Evolutionary conservation across 1,140 invertebrate species (phyloP), one percentile per base, ranked within the genome.

Genomic region (Nylanderia fulva): DNA sequence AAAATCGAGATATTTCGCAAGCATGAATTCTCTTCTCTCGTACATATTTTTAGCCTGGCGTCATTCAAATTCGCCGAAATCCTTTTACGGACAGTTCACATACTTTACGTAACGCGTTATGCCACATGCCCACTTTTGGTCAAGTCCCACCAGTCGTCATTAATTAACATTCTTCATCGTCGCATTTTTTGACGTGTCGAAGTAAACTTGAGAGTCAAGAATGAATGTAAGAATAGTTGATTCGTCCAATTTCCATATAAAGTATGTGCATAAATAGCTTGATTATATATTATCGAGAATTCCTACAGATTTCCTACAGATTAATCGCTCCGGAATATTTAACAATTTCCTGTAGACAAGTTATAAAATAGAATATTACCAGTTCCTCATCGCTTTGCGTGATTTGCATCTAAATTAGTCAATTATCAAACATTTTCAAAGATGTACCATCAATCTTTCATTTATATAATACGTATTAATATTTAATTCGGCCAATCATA

Each of bases 81-180:
- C 90, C 91, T 92, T 93, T 90, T 92, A 91, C 86, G 91, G 88
- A 71, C 42, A 48, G 76, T 74, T 66, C 71, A 33, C 63, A 79
- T 42, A 64, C 85, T 92, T 93, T 93, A 90, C 88, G 91, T 92
- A 93, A 93, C 72, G 52, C 72, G 68, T 91, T 87, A 88, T 86
- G 86, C 74, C 83, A 86, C 72, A 76, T 85, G 80, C 86, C 91
- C 91, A 90, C 91, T 92, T 93, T 92, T 91, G 92, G 91, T 63
- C 27, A 80, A 58, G 80, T 45, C 18, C n/a, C 64, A 64, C 29
- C 39, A 48, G 45, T 58, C 58, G 77, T 74, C 74, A 85, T 90
- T 88, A 85, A 86, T 85, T 85, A 86, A 48, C 76, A 24, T 71
- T 85, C 75, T 27, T 13, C 15, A 9, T 69, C 68, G 39, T 71